These are phyloP conservation scores for Spea multiplicata DNA, from an alignment of 2,113 vertebrate species.

Conservation along the genomic window DNA sequence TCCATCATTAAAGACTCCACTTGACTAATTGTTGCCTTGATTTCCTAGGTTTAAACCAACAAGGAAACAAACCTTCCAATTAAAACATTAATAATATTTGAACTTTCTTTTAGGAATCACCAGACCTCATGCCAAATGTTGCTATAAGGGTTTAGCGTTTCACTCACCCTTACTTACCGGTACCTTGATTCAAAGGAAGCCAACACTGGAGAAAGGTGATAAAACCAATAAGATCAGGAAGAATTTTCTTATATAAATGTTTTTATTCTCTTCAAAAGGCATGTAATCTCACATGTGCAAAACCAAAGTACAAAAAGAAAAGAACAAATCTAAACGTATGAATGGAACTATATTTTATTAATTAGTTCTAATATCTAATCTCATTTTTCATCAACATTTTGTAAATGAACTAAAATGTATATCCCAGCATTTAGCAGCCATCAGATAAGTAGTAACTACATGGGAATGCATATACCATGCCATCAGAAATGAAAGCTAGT, in stretches of 20 bases:
- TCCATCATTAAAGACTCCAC: conserved; percentile 60
- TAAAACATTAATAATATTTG: too few relatives aligned
- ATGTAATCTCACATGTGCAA: too few relatives aligned
- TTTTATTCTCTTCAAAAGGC: background rate
- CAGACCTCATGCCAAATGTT: too few relatives aligned
- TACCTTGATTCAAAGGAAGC: conserved; percentile 10
- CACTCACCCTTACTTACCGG: conserved; percentile 27
- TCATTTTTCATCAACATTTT: background rate
- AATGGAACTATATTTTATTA: too few relatives aligned
- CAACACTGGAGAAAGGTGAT: conserved; percentile 11
- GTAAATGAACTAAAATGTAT: background rate
- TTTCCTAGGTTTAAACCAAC: background rate
- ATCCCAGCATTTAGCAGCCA: background rate
- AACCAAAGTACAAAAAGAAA: too few relatives aligned
- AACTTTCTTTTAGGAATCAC: too few relatives aligned
- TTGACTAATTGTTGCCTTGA: conserved; percentile 41
- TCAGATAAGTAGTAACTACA: background rate
- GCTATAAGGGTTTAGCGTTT: too few relatives aligned
- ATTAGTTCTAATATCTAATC: background rate
- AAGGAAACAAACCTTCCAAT: too few relatives aligned
- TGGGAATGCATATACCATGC: background rate
- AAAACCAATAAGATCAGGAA: background rate
- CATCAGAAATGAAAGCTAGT: background rate
- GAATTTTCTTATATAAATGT: background rate
- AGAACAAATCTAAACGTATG: too few relatives aligned